These are phyloP conservation scores for Larimichthys polyactis DNA, from an alignment of 2,113 vertebrate genomes.

Conservation along the genomic window DNA sequence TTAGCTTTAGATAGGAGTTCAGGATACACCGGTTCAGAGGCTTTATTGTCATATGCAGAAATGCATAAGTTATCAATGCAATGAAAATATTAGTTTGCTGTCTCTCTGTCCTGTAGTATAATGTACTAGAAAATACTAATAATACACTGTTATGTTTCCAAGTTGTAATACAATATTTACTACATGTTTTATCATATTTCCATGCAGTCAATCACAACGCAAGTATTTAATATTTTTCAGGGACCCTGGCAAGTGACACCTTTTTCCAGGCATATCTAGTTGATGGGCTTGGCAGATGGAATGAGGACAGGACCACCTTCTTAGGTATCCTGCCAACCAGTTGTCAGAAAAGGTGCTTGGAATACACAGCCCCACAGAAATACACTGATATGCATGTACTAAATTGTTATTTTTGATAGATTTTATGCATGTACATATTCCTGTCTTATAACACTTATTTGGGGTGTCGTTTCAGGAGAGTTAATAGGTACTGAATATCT, in stretches of 20 bases:
- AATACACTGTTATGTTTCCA: not conserved
- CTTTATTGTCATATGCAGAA: no score
- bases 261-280: not conserved
- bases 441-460: not conserved
- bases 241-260: not conserved
- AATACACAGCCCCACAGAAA: not conserved
- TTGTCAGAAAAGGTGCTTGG: not conserved
- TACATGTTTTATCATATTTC: not conserved
- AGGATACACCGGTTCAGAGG: no score
- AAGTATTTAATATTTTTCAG: not conserved
- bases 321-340: not conserved
- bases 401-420: not conserved
- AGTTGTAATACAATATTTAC: not conserved
- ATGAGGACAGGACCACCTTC: not conserved
- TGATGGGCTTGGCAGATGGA: not conserved
- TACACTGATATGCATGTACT: not conserved
- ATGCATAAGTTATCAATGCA: no score
- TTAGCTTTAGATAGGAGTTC: no score
- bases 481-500: not conserved
- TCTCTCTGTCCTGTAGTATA: no score
- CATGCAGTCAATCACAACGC: not conserved
- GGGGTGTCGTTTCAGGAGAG: not conserved
- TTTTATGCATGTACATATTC: not conserved
- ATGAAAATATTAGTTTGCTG: no score
- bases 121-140: no score